These are phyloP conservation scores for Chanos chanos DNA, from an alignment of 2,797 vertebrate species.

Conservation along the genomic window DNA sequence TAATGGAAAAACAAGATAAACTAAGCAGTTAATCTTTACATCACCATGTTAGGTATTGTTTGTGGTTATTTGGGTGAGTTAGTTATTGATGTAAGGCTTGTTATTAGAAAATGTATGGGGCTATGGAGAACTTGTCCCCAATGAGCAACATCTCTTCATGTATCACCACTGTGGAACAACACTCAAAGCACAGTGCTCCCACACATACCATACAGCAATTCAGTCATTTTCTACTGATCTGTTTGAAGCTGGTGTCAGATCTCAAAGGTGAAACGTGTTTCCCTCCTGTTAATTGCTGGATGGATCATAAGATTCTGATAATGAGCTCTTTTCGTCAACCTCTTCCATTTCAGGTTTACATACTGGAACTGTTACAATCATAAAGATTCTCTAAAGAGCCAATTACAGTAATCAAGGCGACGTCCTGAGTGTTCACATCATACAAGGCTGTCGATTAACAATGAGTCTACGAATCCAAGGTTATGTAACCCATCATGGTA, in stretches of 20 bases:
- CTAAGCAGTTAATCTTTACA: no score
- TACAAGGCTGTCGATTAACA: no score
- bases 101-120: no score
- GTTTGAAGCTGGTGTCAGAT: slow-evolving; percentile 41
- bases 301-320: slow-evolving; percentile 26
- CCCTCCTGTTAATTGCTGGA: slow-evolving; percentile 4
- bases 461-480: no score
- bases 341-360: slow-evolving; percentile 20
- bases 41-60: no score
- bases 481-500: no score
- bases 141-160: slow-evolving; percentile 7
- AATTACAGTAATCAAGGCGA: background rate
- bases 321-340: slow-evolving; percentile 26
- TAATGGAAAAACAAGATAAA: no score
- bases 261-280: slow-evolving; percentile 15
- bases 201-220: slow-evolving; percentile 4
- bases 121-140: no score
- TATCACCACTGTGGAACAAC: slow-evolving; percentile 12
- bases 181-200: slow-evolving; percentile 1
- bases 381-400: slow-evolving; percentile 1
- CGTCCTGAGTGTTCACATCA: no score
- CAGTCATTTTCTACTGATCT: slow-evolving; percentile 27
- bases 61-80: no score
- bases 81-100: no score
- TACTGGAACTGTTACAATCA: slow-evolving; percentile 19